These are phyloP conservation scores for Hemibagrus guttatus DNA, from an alignment of 2,797 vertebrate species.

Conservation along the genomic window DNA sequence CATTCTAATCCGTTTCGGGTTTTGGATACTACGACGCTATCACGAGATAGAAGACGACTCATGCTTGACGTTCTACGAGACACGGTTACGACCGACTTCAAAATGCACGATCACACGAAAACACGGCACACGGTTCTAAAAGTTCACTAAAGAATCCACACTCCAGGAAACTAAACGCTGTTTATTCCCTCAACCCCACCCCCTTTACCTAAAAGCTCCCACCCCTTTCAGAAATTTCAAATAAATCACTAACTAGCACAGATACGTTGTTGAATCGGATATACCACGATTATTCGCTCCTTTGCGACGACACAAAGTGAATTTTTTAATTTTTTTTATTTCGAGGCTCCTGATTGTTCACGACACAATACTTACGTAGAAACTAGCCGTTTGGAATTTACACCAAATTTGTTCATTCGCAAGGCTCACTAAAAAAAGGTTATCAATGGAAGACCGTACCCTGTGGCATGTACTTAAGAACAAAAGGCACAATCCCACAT, in stretches of 20 bases:
- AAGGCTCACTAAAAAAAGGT: conserved; percentile 45
- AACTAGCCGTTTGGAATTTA: conserved; percentile 35
- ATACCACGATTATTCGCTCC: conserved; percentile 39
- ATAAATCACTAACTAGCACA: conserved; percentile 53
- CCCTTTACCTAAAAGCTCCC: too few species aligned
- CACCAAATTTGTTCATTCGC: conserved; percentile 28
- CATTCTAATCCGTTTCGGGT: conserved; percentile 46
- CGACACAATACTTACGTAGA: conserved; percentile 40
- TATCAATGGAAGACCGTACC: conserved; percentile 62
- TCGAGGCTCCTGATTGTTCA: conserved; percentile 46
- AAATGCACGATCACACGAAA: conserved; percentile 51
- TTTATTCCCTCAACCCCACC: too few species aligned
- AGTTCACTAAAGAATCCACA: conserved; percentile 50
- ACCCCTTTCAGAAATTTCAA: conserved; percentile 20
- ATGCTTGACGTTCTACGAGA: conserved; percentile 57
- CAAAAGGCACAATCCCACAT: conserved; percentile 60
- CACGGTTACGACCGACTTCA: conserved; percentile 41
- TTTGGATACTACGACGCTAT: conserved; percentile 46
- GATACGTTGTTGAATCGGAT: conserved; percentile 23
- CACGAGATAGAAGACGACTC: conserved; percentile 51
- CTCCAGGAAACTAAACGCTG: conserved; percentile 39
- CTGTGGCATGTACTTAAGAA: conserved; percentile 59
- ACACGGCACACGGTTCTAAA: conserved; percentile 51
- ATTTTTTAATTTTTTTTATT: too few species aligned
- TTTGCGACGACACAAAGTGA: conserved; percentile 22